These are phyloP conservation scores for Drosophila aldrichi DNA, from an alignment of 2,888 invertebrate species.

Conservation along the genomic window DNA sequence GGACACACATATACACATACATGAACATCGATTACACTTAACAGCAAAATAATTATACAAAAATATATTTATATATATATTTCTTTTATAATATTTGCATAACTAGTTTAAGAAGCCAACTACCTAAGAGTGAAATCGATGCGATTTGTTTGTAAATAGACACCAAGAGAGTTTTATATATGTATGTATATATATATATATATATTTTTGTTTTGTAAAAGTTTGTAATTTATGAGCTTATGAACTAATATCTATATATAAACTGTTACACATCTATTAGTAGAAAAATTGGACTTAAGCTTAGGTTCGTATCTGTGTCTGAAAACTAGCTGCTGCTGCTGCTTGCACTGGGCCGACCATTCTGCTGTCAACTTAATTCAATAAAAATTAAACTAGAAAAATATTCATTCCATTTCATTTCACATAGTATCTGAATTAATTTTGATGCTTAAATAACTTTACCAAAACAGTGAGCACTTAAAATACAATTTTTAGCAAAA, in stretches of 20 bases:
- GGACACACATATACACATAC: conserved; percentile 42
- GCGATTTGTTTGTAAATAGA: conserved; percentile 75
- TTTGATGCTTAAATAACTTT: conserved; percentile 55
- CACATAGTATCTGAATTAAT: conserved; percentile 11
- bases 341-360: conserved; percentile 69
- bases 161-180: conserved; percentile 78
- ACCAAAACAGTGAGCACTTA: conserved; percentile 61
- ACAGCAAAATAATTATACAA: conserved; percentile 74
- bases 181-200: conserved; percentile 2
- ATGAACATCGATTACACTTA: conserved; percentile 51
- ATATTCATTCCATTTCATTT: not conserved
- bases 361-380: conserved; percentile 28
- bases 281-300: conserved; percentile 60
- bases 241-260: conserved; percentile 23
- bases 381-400: conserved; percentile 29
- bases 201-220: conserved; percentile 51
- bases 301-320: conserved; percentile 47
- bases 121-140: conserved; percentile 68
- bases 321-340: conserved; percentile 62
- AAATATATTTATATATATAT: conserved; percentile 61
- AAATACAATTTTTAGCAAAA: conserved; percentile 71
- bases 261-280: conserved; percentile 52
- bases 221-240: conserved; percentile 53
- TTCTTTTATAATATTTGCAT: conserved; percentile 46
- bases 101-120: conserved; percentile 69